Percentiles rank a stretch among this genome's conserved stretches.
Evolutionary conservation across 2,888 invertebrate genomes (phyloP).

Genomic region (Microdon myrmicae): DNA sequence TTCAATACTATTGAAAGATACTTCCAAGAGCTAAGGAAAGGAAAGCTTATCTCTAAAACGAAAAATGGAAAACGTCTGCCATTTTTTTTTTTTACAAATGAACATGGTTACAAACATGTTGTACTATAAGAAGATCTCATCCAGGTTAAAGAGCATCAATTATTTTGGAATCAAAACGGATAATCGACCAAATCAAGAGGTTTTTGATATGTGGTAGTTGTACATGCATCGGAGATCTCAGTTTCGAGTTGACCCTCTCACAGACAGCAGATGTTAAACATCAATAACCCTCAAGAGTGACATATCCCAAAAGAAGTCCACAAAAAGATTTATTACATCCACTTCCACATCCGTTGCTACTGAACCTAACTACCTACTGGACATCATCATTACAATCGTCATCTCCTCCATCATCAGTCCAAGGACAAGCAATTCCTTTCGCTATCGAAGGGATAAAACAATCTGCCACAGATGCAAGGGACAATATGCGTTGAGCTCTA

Average conservation of each 20-base stretch:
- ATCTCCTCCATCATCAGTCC: slow-evolving; percentile 26
- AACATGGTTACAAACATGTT: slow-evolving; percentile 9
- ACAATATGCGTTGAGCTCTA: slow-evolving; percentile 10
- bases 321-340: slow-evolving; percentile 46
- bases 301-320: slow-evolving; percentile 32
- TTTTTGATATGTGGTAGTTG: slow-evolving; percentile 46
- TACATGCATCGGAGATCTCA: slow-evolving; percentile 35
- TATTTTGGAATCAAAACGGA: slow-evolving; percentile 50
- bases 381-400: slow-evolving; percentile 34
- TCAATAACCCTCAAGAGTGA: slow-evolving; percentile 50
- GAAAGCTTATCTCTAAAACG: slow-evolving; percentile 37
- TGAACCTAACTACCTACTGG: slow-evolving; percentile 10
- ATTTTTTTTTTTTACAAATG: neutral
- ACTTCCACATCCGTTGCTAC: slow-evolving; percentile 26
- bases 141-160: slow-evolving; percentile 43
- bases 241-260: slow-evolving; percentile 35
- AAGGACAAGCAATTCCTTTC: slow-evolving; percentile 28
- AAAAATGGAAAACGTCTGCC: slow-evolving; percentile 21
- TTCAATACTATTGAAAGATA: slow-evolving; percentile 3
- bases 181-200: slow-evolving; percentile 45
- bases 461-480: slow-evolving; percentile 20
- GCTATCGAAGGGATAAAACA: slow-evolving; percentile 36
- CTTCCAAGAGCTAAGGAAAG: slow-evolving; percentile 12
- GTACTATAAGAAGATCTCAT: no score
- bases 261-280: slow-evolving; percentile 47